A percentile compares a stretch with the other conserved stretches of the same genome.
These are phyloP conservation scores for Sphyrna mokarran DNA, from an alignment of 2,113 vertebrate species.

Conservation along the genomic window DNA sequence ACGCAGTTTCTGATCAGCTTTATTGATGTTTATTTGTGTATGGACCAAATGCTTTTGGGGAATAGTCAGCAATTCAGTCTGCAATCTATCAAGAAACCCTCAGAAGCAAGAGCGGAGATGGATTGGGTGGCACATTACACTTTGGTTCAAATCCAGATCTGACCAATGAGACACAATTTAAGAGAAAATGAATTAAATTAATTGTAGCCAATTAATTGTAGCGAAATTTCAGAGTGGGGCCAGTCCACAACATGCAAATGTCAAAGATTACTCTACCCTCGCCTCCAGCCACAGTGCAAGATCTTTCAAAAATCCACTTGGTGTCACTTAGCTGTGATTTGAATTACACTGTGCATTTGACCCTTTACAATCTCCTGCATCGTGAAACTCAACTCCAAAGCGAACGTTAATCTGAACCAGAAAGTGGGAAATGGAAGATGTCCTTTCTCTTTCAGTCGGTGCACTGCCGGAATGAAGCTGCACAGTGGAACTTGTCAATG, in stretches of 20 bases:
- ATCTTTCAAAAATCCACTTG: background rate
- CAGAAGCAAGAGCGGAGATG: background rate
- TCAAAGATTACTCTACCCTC: background rate
- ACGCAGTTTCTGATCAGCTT: background rate
- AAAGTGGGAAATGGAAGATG: background rate
- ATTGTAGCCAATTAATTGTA: too few species aligned
- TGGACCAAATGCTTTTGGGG: background rate
- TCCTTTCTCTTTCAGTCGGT: background rate
- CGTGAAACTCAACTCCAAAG: background rate
- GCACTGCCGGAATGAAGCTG: background rate
- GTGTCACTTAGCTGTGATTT: background rate
- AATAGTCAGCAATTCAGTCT: too few species aligned
- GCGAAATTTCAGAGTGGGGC: background rate
- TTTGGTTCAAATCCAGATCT: background rate
- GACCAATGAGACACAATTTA: background rate
- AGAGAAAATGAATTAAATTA: background rate
- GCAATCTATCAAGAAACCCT: background rate
- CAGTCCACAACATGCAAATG: background rate
- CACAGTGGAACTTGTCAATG: background rate
- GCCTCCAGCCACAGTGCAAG: background rate
- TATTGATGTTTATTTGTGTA: background rate
- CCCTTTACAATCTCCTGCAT: background rate
- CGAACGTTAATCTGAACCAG: background rate
- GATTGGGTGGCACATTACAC: background rate
- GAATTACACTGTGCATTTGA: background rate